Percentiles rank a stretch among this genome's conserved stretches.
These are phyloP conservation scores for Galaxea fascicularis DNA, from an alignment of 92 coral and sea anemone species.

Conservation along the genomic window DNA sequence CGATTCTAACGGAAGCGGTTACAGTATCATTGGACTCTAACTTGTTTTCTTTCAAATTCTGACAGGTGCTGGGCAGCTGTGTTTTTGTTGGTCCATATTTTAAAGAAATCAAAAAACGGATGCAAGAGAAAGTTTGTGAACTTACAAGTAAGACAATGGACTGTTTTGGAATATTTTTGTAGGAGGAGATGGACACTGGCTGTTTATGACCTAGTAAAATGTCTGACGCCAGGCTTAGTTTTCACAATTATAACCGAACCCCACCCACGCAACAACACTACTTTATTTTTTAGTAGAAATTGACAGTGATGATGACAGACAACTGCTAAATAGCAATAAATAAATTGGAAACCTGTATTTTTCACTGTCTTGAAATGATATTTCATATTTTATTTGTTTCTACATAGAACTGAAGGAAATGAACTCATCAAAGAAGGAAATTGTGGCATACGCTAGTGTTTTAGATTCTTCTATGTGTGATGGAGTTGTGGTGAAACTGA, in stretches of 20 bases:
- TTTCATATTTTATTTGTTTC: not conserved
- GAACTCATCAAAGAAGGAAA: slow-evolving; percentile 25
- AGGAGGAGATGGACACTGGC: no score
- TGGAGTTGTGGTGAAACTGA: slow-evolving; percentile 64
- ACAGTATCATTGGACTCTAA: no score
- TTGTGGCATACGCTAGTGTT: slow-evolving; percentile 58
- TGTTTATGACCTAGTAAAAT: no score
- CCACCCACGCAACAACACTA: no score
- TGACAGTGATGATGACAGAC: no score
- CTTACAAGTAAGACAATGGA: slow-evolving; percentile 48
- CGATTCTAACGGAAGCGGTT: no score
- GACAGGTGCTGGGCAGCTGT: slow-evolving; percentile 71
- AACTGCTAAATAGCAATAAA: no score
- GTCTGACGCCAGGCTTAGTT: no score
- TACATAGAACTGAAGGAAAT: slow-evolving; percentile 20
- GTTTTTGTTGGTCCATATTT: slow-evolving; percentile 70
- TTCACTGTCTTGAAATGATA: not conserved
- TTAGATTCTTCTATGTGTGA: slow-evolving; percentile 58
- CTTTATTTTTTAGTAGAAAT: no score
- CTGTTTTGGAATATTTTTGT: not conserved
- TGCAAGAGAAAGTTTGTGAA: slow-evolving; percentile 44
- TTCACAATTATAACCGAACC: no score
- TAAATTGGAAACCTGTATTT: not conserved
- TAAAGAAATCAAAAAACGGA: slow-evolving; percentile 37
- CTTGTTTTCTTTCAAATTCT: not conserved